Conservation (phyloP, 2,113 vertebrate genomes). For the Asarcornis scutulata region DNA sequence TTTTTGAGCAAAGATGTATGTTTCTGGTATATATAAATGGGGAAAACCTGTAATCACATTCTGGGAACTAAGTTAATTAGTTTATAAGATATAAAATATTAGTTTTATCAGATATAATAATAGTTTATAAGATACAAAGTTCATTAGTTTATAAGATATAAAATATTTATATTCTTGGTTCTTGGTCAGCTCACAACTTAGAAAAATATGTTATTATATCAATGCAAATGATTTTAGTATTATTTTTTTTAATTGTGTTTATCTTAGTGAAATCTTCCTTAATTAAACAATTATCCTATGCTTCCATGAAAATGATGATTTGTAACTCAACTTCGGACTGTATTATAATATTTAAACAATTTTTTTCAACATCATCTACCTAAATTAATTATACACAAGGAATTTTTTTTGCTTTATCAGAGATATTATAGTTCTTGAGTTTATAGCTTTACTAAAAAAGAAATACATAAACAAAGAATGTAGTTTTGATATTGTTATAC, state of each 20-base stretch:
- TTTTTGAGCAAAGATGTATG: not conserved
- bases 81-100: not conserved
- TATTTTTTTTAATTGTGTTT: not conserved
- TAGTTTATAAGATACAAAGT: not conserved
- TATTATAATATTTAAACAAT: not conserved
- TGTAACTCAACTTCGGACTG: not conserved
- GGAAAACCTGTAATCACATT: not conserved
- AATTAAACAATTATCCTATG: not conserved
- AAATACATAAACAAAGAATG: not conserved
- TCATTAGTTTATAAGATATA: not conserved
- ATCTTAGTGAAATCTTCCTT: not conserved
- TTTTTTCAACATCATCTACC: not conserved
- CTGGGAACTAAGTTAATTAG: not conserved
- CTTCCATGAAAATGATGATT: not conserved
- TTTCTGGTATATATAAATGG: not conserved
- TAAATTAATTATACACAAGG: not conserved
- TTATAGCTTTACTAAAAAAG: not conserved
- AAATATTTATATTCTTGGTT: not conserved
- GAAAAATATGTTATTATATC: not conserved
- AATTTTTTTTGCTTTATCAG: conserved; percentile 30
- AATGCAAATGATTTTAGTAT: not conserved
- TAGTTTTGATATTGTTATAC: not conserved
- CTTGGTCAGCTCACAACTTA: not conserved
- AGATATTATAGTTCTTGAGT: not conserved
- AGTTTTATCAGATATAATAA: not conserved